Conservation (phyloP, 1,140 invertebrate species). For the Drosophila tani region DNA sequence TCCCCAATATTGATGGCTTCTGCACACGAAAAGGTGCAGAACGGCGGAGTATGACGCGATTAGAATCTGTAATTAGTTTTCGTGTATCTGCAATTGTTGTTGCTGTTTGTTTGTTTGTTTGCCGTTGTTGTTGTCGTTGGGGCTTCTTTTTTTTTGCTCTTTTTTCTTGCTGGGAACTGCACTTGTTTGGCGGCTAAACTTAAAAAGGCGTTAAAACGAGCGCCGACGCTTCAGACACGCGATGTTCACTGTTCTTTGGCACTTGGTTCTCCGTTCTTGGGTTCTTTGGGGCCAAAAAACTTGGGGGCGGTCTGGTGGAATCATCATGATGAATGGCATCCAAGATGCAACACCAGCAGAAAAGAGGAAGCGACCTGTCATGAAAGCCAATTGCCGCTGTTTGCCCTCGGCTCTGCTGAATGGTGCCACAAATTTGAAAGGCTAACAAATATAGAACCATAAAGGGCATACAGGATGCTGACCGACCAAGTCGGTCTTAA, state of each 20-base stretch:
- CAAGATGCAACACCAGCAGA: conserved; percentile 49
- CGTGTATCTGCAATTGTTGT: conserved; percentile 83
- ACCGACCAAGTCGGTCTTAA: background rate
- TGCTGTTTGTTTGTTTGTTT: conserved; percentile 33
- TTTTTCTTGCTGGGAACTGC: conserved; percentile 66
- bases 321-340: conserved; percentile 65
- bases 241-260: conserved; percentile 43
- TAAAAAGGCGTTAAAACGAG: conserved; percentile 84
- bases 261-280: background rate
- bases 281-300: conserved; percentile 8
- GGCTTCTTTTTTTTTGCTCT: conserved; percentile 3
- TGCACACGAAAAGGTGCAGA: conserved; percentile 65
- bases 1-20: conserved; percentile 75
- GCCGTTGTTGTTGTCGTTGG: conserved; percentile 1
- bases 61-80: conserved; percentile 84
- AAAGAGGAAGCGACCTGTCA: conserved; percentile 53
- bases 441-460: conserved; percentile 26
- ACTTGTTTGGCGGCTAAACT: conserved; percentile 81
- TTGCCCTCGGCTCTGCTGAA: conserved; percentile 33
- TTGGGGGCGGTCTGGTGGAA: conserved; percentile 49
- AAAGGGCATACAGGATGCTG: background rate
- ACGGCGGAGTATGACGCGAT: conserved; percentile 77
- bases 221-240: conserved; percentile 69
- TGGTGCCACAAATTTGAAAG: conserved; percentile 43
- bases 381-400: conserved; percentile 65